A percentile compares a stretch with the other conserved stretches of the same genome.
These are phyloP conservation scores for Melanotaenia parkinsoni DNA, from an alignment of 2,797 vertebrate species.

Conservation along the genomic window DNA sequence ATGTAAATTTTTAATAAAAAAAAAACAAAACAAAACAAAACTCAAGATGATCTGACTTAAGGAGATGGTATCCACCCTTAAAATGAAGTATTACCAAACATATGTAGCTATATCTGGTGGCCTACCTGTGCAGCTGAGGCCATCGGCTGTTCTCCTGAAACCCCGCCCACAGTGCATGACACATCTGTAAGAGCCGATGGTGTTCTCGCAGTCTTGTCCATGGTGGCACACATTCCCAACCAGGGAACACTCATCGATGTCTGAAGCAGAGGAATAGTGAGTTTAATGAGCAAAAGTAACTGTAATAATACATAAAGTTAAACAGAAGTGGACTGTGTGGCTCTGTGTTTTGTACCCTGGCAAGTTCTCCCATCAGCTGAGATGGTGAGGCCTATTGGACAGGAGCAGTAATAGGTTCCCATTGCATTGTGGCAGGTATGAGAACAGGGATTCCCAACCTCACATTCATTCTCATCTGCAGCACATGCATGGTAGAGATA, in stretches of 20 bases:
- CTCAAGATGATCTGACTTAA: neutral
- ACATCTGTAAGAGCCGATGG: slow-evolving; percentile 91
- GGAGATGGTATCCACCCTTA: neutral
- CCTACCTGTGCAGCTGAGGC: slow-evolving; percentile 90
- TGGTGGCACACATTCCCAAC: slow-evolving; percentile 83
- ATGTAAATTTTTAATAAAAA: neutral
- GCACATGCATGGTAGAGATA: slow-evolving; percentile 1
- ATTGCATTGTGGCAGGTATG: slow-evolving; percentile 92
- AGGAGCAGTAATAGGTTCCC: slow-evolving; percentile 95
- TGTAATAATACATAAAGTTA: neutral
- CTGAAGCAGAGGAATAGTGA: slow-evolving; percentile 65
- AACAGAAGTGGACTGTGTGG: neutral
- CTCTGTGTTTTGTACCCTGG: slow-evolving; percentile 84
- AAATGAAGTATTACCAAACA: neutral
- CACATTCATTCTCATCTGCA: slow-evolving; percentile 95
- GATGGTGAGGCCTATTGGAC: slow-evolving; percentile 91
- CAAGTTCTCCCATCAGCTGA: slow-evolving; percentile 93
- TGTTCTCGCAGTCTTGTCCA: slow-evolving; percentile 93
- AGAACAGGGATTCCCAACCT: slow-evolving; percentile 88
- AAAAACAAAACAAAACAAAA: neutral
- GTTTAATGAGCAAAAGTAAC: neutral
- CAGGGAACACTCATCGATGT: slow-evolving; percentile 92
- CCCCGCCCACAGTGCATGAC: slow-evolving; percentile 88
- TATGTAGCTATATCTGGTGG: neutral
- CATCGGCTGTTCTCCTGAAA: slow-evolving; percentile 88